Base-by-base conservation (phyloP, 2,797 vertebrate genomes). In the Steatocranus sp. region DNA sequence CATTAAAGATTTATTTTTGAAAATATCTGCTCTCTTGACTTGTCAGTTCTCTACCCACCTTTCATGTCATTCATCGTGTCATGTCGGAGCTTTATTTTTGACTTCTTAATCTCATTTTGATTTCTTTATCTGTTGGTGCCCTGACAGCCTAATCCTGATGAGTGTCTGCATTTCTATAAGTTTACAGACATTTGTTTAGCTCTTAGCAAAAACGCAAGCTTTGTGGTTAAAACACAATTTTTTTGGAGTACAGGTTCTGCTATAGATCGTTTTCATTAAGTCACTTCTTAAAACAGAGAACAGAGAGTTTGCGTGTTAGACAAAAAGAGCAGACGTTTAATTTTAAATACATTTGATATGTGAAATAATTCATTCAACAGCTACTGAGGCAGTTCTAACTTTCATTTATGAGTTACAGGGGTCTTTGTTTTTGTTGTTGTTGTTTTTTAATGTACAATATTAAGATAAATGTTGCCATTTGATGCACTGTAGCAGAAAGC, bases 1-100 rank as follows among this genome's bases (percentile, higher is more conserved):
- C 80, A 86, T 90, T 81, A 85, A 91, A 87, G 79, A 85, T 85
- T 86, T 43, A 90, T 80, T 79, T 10, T 49, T 51, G 25, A 30
- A 78, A 76, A 83, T 11, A 11, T 48, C 12, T 50, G 2, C 66
- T 75, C 27, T 86, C 36, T 15, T 32, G 25, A 73, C 43, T 73
- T 73, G 68, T 73, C 68, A 73, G 25, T 75, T 74, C 48, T 85
- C 78, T 38, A 25, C 9, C 5, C 6, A 76, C 76, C 20, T 56
- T 36, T 49, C 17, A 32, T 49, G 68, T 49, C 68, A 73, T 32
- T 49, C 68, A 32, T 73, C 1, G 11, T 73, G 25, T 48, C 2
- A 3, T 48, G 68, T 30, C 4, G 2, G 68, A 73, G 17, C 17
- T 73, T 73, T 30, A 12, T 48, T 73, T 73, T 73, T 32, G 18